Evolutionary conservation across 2,113 vertebrate genomes (phyloP).

Genomic region (Ovis canadensis): DNA sequence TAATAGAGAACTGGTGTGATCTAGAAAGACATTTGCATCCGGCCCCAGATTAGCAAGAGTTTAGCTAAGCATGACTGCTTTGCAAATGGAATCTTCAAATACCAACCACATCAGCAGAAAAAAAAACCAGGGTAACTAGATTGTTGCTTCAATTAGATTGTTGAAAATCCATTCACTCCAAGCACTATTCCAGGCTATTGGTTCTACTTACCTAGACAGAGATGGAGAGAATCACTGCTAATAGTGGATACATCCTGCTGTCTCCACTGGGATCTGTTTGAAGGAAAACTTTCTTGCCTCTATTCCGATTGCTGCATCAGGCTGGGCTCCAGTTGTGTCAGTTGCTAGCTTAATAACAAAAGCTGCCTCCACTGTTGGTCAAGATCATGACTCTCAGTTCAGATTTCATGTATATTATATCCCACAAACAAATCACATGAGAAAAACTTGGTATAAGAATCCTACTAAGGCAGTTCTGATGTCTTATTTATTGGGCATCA

Average conservation of each 20-base stretch:
- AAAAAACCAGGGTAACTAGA: not conserved
- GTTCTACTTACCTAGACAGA: not conserved
- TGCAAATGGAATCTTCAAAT: conserved; percentile 12
- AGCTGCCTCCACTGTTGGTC: not conserved
- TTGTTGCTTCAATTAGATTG: not conserved
- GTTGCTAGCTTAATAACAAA: conserved; percentile 17
- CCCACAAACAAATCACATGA: not conserved
- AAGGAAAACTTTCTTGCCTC: conserved; percentile 23
- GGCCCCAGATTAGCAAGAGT: not conserved
- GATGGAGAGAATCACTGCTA: not conserved
- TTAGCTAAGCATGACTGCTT: not conserved
- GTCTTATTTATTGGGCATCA: not conserved
- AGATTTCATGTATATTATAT: not conserved
- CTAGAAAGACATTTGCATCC: not conserved
- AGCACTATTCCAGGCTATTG: not conserved
- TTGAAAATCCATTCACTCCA: not conserved
- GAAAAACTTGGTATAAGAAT: not conserved
- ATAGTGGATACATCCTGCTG: not conserved
- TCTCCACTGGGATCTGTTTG: conserved; percentile 29
- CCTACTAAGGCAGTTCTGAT: not conserved
- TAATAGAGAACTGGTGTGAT: not conserved
- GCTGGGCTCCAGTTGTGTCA: not conserved
- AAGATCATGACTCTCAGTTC: conserved; percentile 19
- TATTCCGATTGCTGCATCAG: conserved; percentile 13
- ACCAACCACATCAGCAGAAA: not conserved